Evolutionary conservation across 2,888 invertebrate species (phyloP).

Genomic region (Escarpia spicata): DNA sequence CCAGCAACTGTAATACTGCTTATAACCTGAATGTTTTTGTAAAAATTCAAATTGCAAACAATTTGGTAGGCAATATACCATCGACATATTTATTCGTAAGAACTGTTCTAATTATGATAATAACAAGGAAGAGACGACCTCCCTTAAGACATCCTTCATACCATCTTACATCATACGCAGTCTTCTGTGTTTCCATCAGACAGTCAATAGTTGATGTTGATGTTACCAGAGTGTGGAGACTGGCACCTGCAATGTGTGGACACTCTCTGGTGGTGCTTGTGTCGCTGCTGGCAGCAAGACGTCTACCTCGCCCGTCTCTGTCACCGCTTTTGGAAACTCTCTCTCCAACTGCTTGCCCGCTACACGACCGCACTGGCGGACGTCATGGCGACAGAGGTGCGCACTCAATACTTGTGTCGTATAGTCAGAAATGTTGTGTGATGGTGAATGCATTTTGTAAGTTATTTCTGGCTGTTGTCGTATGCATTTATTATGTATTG

Average conservation of each 20-base stretch:
- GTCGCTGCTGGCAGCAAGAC: slow-evolving; percentile 80
- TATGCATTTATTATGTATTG: background rate
- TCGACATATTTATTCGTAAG: too few relatives aligned
- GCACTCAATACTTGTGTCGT: background rate
- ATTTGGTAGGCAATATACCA: too few relatives aligned
- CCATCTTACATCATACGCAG: too few relatives aligned
- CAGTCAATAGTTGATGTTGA: background rate
- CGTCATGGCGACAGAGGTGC: slow-evolving; percentile 26
- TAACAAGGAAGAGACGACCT: too few relatives aligned
- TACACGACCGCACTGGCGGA: slow-evolving; percentile 75
- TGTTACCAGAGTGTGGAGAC: background rate
- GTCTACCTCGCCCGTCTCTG: slow-evolving; percentile 78
- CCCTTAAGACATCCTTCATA: too few relatives aligned
- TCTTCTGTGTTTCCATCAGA: background rate
- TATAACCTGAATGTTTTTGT: too few relatives aligned
- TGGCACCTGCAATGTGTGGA: slow-evolving; percentile 64
- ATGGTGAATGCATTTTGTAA: background rate
- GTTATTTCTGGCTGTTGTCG: background rate
- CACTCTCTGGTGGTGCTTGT: slow-evolving; percentile 70
- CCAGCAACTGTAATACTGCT: too few relatives aligned
- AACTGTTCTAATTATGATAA: too few relatives aligned
- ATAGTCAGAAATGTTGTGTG: background rate
- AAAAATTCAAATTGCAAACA: too few relatives aligned
- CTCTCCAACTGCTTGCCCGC: slow-evolving; percentile 83
- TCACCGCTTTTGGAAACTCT: slow-evolving; percentile 83